Evolutionary conservation across 2,113 vertebrate genomes (phyloP).

Genomic region (Fregata magnificens): DNA sequence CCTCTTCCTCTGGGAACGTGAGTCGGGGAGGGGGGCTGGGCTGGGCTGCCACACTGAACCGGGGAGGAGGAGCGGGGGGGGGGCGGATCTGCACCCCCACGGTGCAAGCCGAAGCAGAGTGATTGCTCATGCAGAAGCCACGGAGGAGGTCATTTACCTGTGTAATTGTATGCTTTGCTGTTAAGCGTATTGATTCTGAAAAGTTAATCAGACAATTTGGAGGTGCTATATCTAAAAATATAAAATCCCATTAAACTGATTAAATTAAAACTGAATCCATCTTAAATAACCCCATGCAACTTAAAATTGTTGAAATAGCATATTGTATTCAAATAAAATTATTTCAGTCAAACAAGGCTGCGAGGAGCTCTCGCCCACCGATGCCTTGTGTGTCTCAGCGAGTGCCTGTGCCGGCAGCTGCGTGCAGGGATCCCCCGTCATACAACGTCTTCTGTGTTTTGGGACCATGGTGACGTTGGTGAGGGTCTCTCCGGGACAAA

Average conservation of each 20-base stretch:
- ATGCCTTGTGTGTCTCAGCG: neutral
- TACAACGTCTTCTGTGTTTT: fast-evolving
- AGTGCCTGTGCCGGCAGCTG: neutral
- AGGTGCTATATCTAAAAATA: slow-evolving; percentile 48
- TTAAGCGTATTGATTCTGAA: slow-evolving; percentile 71
- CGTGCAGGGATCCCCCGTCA: fast-evolving
- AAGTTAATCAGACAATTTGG: slow-evolving; percentile 69
- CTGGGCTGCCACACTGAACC: fast-evolving
- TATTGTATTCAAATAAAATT: slow-evolving; percentile 70
- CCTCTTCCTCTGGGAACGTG: fast-evolving
- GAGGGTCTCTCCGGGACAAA: neutral
- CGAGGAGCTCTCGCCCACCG: fast-evolving
- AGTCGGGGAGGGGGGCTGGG: too few species aligned
- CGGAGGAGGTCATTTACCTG: slow-evolving; percentile 41
- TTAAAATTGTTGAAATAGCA: slow-evolving; percentile 69
- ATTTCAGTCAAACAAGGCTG: slow-evolving; percentile 64
- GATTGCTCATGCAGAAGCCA: neutral
- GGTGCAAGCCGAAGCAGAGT: neutral
- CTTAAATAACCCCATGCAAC: slow-evolving; percentile 61
- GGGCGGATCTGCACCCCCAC: neutral
- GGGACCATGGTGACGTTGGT: neutral
- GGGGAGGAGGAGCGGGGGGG: neutral
- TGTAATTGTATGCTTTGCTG: slow-evolving; percentile 63
- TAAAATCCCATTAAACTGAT: slow-evolving; percentile 69
- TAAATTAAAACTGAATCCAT: slow-evolving; percentile 65